These are phyloP conservation scores for Amphimedon queenslandica DNA, from an alignment of 37 sponge, comb jelly and placozoan genomes.

Conservation along the genomic window DNA sequence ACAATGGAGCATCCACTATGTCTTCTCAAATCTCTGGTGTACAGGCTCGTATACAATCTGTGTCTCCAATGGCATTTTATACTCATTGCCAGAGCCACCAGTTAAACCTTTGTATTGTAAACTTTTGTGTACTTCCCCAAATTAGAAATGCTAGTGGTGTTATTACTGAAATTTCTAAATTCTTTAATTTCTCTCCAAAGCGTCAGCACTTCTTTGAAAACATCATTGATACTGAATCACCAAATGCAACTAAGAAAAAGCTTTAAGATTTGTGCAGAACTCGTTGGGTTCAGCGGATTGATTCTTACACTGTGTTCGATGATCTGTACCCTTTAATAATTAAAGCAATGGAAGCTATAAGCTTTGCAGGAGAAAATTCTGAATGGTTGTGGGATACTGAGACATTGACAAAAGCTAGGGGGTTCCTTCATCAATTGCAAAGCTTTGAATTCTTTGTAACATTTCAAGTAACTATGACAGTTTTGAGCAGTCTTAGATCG, in stretches of 20 bases:
- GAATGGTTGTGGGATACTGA: constrained; percentile 13
- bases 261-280: too few relatives aligned
- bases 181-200: constrained; percentile 58
- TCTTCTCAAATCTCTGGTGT: too few relatives aligned
- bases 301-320: too few relatives aligned
- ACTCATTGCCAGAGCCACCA: too few relatives aligned
- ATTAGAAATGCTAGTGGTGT: constrained; percentile 17
- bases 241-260: constrained; percentile 14
- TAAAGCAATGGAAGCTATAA: constrained; percentile 17
- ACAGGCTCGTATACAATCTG: too few relatives aligned
- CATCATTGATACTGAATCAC: constrained; percentile 15
- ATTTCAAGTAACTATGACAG: constrained; percentile 14
- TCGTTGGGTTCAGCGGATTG: too few relatives aligned
- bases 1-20: too few relatives aligned
- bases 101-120: too few relatives aligned
- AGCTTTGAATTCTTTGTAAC: constrained; percentile 11
- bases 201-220: constrained; percentile 26
- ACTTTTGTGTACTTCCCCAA: too few relatives aligned
- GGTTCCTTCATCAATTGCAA: constrained; percentile 15
- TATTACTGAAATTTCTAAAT: constrained; percentile 39
- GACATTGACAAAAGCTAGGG: constrained; percentile 19
- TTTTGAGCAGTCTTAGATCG: constrained; percentile 21
- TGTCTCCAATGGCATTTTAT: too few relatives aligned
- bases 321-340: constrained; percentile 6
- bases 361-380: constrained; percentile 1